Evolutionary conservation across 1,140 invertebrate genomes (phyloP), one percentile per base, ranked within the genome.

Genomic region (Pomacea maculata): DNA sequence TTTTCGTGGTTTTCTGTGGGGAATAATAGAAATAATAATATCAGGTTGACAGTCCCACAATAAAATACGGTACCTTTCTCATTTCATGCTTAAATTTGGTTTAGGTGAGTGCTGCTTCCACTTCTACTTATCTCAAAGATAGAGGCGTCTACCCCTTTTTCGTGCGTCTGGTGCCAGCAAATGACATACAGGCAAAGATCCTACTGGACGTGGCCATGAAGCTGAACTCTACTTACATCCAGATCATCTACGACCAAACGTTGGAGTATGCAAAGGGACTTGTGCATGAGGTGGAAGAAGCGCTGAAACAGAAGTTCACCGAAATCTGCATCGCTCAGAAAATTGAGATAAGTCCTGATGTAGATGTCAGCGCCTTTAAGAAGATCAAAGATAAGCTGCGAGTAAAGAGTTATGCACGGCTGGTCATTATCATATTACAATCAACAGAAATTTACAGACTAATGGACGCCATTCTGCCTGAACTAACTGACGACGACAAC

Each of bases 91-190:
- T 61, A 57, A 17, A 45, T 63, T 79, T 65, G 61, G 64, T 75
- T 0, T 95, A 95, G 90, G 94, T 96, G 84, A 95, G 95, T 54
- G 96, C 95, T 90, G 95, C 94, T 2, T 94, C 95, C 6, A 96
- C 95, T 6, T 94, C 94, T 19, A 93, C 92, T 74, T 94, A 95
- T 88, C 91, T 96, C 63, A 95, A 94, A 78, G 94, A 95, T 88
- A 95, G 95, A 88, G 93, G 92, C 80, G 92, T 94, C 83, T 96
- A 94, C 90, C 94, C 94, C 71, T 95, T 94, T 83, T 96, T 96
- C 91, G 90, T 95, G 82, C 92, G 95, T 9, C 95, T 95, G 3
- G 95, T 96, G n/a, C 95, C 95, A n/a, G 94, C 94, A 0, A 95
- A 96, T 91, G 94, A 94, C 85, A 94, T 94, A 90, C 95, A 96